These are phyloP conservation scores for Momotus momota DNA, from an alignment of 2,797 vertebrate genomes.

Conservation along the genomic window DNA sequence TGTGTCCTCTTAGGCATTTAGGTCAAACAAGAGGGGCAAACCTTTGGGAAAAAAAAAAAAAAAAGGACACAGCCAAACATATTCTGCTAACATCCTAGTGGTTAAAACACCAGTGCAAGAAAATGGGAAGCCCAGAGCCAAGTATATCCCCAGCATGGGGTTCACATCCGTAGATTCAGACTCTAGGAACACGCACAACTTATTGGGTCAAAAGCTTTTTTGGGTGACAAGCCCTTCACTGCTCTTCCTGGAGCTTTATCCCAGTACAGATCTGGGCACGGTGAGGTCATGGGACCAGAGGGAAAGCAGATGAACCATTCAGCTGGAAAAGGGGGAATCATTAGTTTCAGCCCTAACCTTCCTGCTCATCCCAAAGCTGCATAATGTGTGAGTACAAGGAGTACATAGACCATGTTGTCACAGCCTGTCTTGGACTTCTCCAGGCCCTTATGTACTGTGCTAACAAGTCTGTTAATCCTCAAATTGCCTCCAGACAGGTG, in stretches of 20 bases:
- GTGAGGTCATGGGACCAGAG: background rate
- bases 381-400: fast-evolving
- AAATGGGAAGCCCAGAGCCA: background rate
- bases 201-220: background rate
- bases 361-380: background rate
- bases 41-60: background rate
- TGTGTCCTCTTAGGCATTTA: background rate
- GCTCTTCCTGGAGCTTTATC: background rate
- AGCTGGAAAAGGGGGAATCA: background rate
- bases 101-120: background rate
- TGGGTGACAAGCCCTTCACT: background rate
- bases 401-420: fast-evolving
- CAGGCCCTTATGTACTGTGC: background rate
- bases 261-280: background rate
- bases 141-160: background rate
- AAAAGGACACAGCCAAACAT: background rate
- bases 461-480: background rate
- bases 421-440: fast-evolving
- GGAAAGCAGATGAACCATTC: background rate
- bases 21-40: background rate
- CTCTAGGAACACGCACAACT: background rate
- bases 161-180: background rate
- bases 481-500: background rate
- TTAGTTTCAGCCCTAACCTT: background rate
- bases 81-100: background rate